These are phyloP conservation scores for Lithobates sylvaticus DNA, from an alignment of 2,797 vertebrate genomes.

Conservation along the genomic window DNA sequence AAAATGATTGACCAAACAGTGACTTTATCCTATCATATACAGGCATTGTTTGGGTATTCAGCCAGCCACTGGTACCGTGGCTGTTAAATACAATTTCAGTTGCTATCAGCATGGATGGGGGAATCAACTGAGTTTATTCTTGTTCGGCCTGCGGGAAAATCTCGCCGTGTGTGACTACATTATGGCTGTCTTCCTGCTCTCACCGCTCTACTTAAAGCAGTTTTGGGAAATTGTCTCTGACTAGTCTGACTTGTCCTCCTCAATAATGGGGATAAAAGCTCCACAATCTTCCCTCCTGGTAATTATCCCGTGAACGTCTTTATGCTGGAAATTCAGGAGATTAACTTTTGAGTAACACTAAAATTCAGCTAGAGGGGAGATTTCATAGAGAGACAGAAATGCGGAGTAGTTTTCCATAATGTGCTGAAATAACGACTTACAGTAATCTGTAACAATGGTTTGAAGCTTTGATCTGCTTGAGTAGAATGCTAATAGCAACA, in stretches of 20 bases:
- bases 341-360: not conserved
- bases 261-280: not conserved
- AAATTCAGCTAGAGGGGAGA: not conserved
- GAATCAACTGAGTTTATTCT: too few species aligned
- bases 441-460: not conserved
- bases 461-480: too few species aligned
- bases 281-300: not conserved
- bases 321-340: not conserved
- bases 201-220: too few species aligned
- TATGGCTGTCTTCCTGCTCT: too few species aligned
- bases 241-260: slow-evolving; percentile 1
- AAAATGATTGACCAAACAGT: too few species aligned
- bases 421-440: not conserved
- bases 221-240: not conserved
- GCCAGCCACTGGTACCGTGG: too few species aligned
- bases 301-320: not conserved
- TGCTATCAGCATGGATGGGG: too few species aligned
- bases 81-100: too few species aligned
- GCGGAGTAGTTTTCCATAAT: not conserved
- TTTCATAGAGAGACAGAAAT: not conserved
- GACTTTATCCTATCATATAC: too few species aligned
- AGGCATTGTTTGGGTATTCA: too few species aligned
- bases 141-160: too few species aligned
- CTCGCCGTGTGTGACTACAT: too few species aligned
- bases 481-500: not conserved